Base-by-base conservation (phyloP, 2,888 invertebrate genomes). In the Chalcosyrphus nemorum region DNA sequence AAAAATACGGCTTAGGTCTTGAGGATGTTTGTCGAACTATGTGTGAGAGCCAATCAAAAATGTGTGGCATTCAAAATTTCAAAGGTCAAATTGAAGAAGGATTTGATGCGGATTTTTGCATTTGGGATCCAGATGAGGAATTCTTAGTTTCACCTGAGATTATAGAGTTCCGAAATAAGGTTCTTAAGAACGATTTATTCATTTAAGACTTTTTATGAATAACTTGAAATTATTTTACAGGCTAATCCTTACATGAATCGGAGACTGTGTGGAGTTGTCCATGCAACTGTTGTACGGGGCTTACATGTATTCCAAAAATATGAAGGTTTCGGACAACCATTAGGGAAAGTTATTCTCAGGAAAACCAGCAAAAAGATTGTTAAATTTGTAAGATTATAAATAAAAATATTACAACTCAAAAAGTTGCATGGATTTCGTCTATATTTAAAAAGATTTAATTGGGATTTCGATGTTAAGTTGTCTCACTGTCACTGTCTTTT, bases 161-260 rank as follows among this genome's bases (percentile, higher is more conserved):
- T 24, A 93, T 95, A 85, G 92, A 93, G n/a, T 94, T 95, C 87
- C 94, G 94, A 86, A 95, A 95, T 89, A 95, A 95, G 93, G 94
- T 94, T 90, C 57, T 70, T n/a, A 2, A n/a, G 24, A 4, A 4
- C 11, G 11, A 5, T 13, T n/a, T 32, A 11, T 38, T 13, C 2
- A 43, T 13, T 3, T n/a, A n/a, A 4, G 17, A 29, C 27, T 11
- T 43, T 77, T 19, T n/a, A 47, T n/a, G n/a, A n/a, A n/a, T n/a
- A n/a, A n/a, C n/a, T n/a, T n/a, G n/a, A n/a, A n/a, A n/a, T n/a
- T n/a, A n/a, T n/a, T n/a, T n/a, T n/a, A 15, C 89, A 95, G 94
- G 89, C 95, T 11, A 94, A 94, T 21, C 95, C 95, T 0, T 95
- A 95, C 87, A 90, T 94, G 86, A 93, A 93, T 5, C 93, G 92